Percentiles rank a stretch among this genome's conserved stretches.
Conservation (phyloP, 2,888 invertebrate species). For the Stenoptilia bipunctidactyla region DNA sequence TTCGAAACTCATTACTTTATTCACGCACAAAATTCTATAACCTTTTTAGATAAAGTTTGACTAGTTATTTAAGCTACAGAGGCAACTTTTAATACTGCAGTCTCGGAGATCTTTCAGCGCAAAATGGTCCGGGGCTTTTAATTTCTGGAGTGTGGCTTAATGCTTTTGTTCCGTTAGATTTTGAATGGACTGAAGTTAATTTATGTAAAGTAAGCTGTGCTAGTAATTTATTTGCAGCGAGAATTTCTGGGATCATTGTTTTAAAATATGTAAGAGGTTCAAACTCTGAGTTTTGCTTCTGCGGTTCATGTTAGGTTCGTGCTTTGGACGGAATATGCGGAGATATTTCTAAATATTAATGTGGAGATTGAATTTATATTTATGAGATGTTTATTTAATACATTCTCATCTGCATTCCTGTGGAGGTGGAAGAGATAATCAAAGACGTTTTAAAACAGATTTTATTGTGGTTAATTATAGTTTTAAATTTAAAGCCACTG, state of each 20-base stretch:
- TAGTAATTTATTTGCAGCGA: neutral
- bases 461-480: too few relatives aligned
- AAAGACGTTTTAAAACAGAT: too few relatives aligned
- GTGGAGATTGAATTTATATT: too few relatives aligned
- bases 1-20: constrained; percentile 21
- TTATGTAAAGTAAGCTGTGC: neutral
- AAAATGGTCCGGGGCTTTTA: constrained; percentile 27
- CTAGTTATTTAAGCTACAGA: constrained; percentile 21
- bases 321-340: too few relatives aligned
- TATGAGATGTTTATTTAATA: too few relatives aligned
- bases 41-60: constrained; percentile 2
- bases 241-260: neutral
- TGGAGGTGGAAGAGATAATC: too few relatives aligned
- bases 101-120: constrained; percentile 19
- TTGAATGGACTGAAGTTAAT: neutral
- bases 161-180: constrained; percentile 10
- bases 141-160: constrained; percentile 18
- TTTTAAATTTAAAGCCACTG: too few relatives aligned
- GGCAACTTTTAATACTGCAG: constrained; percentile 39
- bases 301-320: too few relatives aligned
- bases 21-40: constrained; percentile 8
- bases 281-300: too few relatives aligned
- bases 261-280: too few relatives aligned
- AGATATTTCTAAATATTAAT: too few relatives aligned
- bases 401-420: too few relatives aligned